These are phyloP conservation scores for Temnothorax nylanderi DNA, from an alignment of 1,140 invertebrate genomes.

Conservation along the genomic window DNA sequence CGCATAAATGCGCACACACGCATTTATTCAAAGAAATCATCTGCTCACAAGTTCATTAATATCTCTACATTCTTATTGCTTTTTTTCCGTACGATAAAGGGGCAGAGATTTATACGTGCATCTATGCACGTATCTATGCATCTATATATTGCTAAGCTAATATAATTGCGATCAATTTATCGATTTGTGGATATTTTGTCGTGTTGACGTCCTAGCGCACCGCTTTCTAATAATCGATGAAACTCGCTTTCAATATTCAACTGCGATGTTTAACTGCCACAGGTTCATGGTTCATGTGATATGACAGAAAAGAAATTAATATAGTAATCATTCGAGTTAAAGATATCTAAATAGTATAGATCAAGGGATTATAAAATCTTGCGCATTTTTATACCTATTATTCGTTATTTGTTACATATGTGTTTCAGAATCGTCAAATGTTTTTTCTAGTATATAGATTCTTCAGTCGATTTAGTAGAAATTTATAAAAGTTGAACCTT, in stretches of 20 bases:
- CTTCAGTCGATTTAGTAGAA: not conserved
- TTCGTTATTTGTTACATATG: not conserved
- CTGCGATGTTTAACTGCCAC: not conserved
- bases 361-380: not conserved
- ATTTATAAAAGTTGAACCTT: not conserved
- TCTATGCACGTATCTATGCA: too few species aligned
- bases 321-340: not conserved
- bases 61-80: not conserved
- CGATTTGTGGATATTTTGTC: not conserved
- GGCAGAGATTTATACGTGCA: not conserved
- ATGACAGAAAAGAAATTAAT: too few species aligned
- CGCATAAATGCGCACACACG: too few species aligned
- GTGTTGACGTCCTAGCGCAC: not conserved
- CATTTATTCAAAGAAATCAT: not conserved
- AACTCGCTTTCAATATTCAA: conserved; percentile 61
- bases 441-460: not conserved
- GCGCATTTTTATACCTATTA: not conserved
- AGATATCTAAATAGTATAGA: too few species aligned
- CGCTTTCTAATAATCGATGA: conserved; percentile 56
- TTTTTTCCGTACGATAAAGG: not conserved
- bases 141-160: not conserved
- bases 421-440: not conserved
- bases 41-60: not conserved
- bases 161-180: not conserved
- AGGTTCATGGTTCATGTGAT: not conserved